phyloP scores from a whole-genome alignment of 2,113 vertebrate species.

The Lanius ludovicianus region DNA sequence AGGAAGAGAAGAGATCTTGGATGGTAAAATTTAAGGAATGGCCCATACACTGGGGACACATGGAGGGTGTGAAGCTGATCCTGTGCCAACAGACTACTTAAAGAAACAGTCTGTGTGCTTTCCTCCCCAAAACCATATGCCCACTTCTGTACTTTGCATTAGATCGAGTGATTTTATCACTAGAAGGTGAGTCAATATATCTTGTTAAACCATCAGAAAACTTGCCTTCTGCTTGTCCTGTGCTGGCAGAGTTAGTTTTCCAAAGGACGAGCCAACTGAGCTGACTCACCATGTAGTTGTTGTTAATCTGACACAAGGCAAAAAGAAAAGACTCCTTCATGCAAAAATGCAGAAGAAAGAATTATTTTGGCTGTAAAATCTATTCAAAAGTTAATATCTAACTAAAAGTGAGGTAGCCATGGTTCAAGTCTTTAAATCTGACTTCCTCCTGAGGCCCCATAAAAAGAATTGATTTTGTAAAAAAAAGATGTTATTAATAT shows the following conservation, averaged over 20 bases:
- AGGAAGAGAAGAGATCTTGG: not conserved
- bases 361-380: not conserved
- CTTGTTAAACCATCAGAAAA: not conserved
- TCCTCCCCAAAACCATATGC: not conserved
- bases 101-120: not conserved
- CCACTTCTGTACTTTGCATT: not conserved
- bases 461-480: not conserved
- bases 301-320: not conserved
- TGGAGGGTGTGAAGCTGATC: not conserved
- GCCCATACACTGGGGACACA: rapidly evolving
- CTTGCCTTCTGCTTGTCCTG: not conserved
- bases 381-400: not conserved
- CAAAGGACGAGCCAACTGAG: not conserved
- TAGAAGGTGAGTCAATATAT: not conserved
- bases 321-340: not conserved
- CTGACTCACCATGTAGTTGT: not conserved
- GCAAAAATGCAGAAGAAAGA: not conserved
- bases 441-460: not conserved
- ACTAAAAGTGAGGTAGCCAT: not conserved
- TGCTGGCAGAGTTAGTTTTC: not conserved
- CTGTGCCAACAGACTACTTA: not conserved
- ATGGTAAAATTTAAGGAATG: not conserved
- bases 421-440: not conserved
- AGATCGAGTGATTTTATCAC: not conserved
- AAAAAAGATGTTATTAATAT: not conserved